phyloP scores from a whole-genome alignment of 2,888 invertebrate species.

The Sialis fuliginosa region DNA sequence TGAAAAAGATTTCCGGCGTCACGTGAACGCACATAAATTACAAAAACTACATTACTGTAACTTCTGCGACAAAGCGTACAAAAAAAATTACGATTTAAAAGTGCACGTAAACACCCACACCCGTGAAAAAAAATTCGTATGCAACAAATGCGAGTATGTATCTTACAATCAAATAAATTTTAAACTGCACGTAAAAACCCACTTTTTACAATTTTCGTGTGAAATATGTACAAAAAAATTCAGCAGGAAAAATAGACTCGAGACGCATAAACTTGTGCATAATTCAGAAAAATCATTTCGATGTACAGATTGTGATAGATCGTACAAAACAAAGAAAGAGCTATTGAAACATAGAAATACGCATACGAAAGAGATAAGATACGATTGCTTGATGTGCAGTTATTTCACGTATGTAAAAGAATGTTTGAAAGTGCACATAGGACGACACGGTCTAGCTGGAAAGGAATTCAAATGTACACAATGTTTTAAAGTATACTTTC shows the following conservation, averaged over 20 bases:
- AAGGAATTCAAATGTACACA: background rate
- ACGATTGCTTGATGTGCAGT: background rate
- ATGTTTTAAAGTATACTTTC: constrained; percentile 5
- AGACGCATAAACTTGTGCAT: background rate
- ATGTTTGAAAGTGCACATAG: background rate
- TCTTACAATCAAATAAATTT: no score
- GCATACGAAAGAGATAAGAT: background rate
- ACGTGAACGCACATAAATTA: no score
- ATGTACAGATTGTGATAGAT: background rate
- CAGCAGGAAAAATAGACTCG: background rate
- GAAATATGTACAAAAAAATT: background rate
- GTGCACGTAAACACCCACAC: background rate
- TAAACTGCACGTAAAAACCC: no score
- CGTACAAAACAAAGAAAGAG: background rate
- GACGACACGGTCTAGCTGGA: background rate
- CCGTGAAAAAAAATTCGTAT: background rate
- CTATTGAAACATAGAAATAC: background rate
- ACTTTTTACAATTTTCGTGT: background rate
- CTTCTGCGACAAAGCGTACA: background rate
- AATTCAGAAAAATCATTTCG: background rate
- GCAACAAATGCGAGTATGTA: background rate
- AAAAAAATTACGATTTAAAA: background rate
- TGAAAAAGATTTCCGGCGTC: no score
- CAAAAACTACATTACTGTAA: background rate
- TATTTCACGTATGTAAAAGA: background rate